Percentiles rank a stretch among this genome's conserved stretches.
These are phyloP conservation scores for Rotaria sp. DNA, from an alignment of 2,888 invertebrate genomes.

Conservation along the genomic window DNA sequence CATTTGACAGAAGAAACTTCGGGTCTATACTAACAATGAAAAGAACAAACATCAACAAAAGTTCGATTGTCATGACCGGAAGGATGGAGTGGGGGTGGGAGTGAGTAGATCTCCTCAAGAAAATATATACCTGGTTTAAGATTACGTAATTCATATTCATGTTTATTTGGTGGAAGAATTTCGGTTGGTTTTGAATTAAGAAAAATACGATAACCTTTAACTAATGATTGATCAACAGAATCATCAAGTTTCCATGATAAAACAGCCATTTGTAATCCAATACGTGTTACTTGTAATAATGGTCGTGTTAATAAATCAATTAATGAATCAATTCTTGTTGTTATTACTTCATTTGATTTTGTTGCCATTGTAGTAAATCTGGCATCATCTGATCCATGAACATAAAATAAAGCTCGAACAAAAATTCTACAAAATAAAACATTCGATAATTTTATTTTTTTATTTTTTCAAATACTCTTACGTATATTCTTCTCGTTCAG, in stretches of 20 bases:
- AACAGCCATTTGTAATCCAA: background rate
- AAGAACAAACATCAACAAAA: no score
- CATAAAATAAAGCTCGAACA: background rate
- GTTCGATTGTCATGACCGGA: no score
- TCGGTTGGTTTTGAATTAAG: background rate
- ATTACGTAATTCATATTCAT: background rate
- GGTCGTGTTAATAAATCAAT: background rate
- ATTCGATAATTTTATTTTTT: no score
- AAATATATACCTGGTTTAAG: background rate
- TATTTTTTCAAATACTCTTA: background rate
- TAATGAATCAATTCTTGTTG: background rate
- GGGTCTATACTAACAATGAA: no score
- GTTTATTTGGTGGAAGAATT: background rate
- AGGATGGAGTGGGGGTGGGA: no score
- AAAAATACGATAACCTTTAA: conserved; percentile 28
- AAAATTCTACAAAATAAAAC: background rate
- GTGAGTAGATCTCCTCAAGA: no score
- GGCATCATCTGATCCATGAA: background rate
- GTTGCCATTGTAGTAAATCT: background rate
- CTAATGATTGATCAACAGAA: background rate
- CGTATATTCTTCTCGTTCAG: background rate
- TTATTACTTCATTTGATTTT: background rate
- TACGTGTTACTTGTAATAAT: background rate
- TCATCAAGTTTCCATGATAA: background rate
- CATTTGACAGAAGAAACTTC: no score